A percentile compares a stretch with the other conserved stretches of the same genome.
phyloP scores from a whole-genome alignment of 2,888 invertebrate species.

The Platycnemis pennipes region DNA sequence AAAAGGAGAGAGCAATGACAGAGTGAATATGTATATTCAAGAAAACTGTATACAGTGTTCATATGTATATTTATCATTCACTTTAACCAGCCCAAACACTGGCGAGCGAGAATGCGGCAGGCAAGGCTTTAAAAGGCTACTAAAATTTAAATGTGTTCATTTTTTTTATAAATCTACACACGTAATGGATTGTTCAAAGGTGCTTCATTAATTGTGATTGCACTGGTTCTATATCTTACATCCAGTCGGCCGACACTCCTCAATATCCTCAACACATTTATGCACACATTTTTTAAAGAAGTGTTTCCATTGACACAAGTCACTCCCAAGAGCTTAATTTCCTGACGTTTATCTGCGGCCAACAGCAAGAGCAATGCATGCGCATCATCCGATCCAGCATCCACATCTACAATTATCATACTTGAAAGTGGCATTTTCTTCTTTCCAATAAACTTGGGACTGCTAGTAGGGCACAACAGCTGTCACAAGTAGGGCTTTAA shows the following conservation, averaged over 20 bases:
- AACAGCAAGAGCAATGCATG: slow-evolving; percentile 75
- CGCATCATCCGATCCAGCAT: slow-evolving; percentile 76
- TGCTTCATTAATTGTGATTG: too few relatives aligned
- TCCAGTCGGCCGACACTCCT: slow-evolving; percentile 72
- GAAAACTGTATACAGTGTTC: neutral
- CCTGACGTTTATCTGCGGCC: slow-evolving; percentile 73
- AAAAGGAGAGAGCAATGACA: neutral
- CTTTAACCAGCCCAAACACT: too few relatives aligned
- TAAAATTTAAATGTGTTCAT: too few relatives aligned
- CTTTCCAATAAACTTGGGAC: neutral
- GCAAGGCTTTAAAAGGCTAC: too few relatives aligned
- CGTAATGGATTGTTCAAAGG: too few relatives aligned
- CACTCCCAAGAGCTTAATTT: slow-evolving; percentile 78
- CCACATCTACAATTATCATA: slow-evolving; percentile 75
- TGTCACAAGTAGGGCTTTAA: neutral
- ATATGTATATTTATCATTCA: too few relatives aligned
- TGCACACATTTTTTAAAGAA: slow-evolving; percentile 76
- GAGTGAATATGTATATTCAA: too few relatives aligned
- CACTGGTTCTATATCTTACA: slow-evolving; percentile 70
- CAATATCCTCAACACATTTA: slow-evolving; percentile 78
- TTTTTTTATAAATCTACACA: too few relatives aligned
- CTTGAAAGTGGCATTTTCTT: neutral
- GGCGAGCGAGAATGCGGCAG: too few relatives aligned
- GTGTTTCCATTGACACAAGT: slow-evolving; percentile 79
- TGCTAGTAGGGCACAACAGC: neutral